Percentiles rank a stretch among this genome's conserved stretches.
These are phyloP conservation scores for Cyclura pinguis DNA, from an alignment of 2,797 vertebrate species.

Conservation along the genomic window DNA sequence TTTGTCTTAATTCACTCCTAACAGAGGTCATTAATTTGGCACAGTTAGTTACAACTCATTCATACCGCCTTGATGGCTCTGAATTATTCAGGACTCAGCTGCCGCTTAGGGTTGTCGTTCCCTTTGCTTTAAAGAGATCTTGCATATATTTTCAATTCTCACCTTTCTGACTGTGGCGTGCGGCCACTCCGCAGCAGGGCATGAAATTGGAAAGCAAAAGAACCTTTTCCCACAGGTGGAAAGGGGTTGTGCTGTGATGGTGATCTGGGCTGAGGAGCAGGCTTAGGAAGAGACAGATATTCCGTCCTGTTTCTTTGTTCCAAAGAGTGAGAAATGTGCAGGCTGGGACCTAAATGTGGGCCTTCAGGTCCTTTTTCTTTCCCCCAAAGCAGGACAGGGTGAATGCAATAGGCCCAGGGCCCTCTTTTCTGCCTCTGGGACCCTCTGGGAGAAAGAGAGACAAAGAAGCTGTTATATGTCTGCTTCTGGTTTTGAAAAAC, in stretches of 20 bases:
- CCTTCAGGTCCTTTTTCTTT: too few species aligned
- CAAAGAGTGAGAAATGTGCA: background rate
- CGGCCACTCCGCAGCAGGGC: background rate
- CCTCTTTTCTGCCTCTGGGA: too few species aligned
- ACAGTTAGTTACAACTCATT: slow-evolving; percentile 68
- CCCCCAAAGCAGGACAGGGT: too few species aligned
- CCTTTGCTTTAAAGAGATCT: slow-evolving; percentile 3
- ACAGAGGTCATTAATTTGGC: slow-evolving; percentile 67
- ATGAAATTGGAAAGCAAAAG: background rate
- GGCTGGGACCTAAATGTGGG: too few species aligned
- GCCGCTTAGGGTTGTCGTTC: slow-evolving; percentile 20
- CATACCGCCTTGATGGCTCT: slow-evolving; percentile 57
- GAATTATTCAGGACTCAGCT: slow-evolving; percentile 69
- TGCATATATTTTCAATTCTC: slow-evolving; percentile 14
- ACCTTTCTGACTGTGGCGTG: background rate
- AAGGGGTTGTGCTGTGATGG: background rate
- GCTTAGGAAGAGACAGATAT: background rate
- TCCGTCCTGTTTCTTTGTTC: background rate
- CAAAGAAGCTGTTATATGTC: too few species aligned
- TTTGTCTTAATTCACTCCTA: slow-evolving; percentile 36
- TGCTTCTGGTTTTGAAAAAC: too few species aligned
- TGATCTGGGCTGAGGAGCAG: background rate
- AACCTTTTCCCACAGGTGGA: background rate
- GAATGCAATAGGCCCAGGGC: too few species aligned
- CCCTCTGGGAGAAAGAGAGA: too few species aligned